Base-by-base conservation (phyloP, 2,888 invertebrate species). In the Brachynemurus nebulosus region DNA sequence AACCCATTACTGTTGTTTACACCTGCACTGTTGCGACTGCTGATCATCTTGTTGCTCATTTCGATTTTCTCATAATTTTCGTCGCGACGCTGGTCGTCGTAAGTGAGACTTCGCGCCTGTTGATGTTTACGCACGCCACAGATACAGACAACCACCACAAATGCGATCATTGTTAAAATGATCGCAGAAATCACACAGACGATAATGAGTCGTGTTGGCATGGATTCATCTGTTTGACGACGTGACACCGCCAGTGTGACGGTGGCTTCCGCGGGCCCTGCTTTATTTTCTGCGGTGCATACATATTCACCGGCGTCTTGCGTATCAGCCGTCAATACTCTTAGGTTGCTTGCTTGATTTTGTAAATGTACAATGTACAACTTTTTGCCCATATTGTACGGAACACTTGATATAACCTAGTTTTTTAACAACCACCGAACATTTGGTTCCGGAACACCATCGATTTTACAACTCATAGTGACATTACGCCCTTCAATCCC, bases 51-150 rank as follows among this genome's bases (percentile, higher is more conserved):
- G 53, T 76, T 72, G 60, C 75, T 78, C 69, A 81, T 74, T 59
- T 84, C 83, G 51, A 85, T 83, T 68, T 84, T 85, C 60, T 84
- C 84, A 58, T 84, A 84, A 62, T 76, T 81, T 55, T 82, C 81
- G 50, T 65, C 66, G 2, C 63, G 53, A 18, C 66, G 60, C 6
- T 61, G 50, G 25, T 61, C 55, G 48, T 70, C 64, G 9, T 66
- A 62, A 18, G 63, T 62, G 64, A 52, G 60, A 59, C 53, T 65
- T 60, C 16, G 74, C 59, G 75, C 68, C 59, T 76, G 72, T 53
- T 76, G 71, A 58, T 71, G 71, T 58, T 76, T 77, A 50, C 77
- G 71, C 45, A 70, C 56, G 16, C 70, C 67, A 51, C 70, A 70
- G 54, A 78, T 70, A 59, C 79, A 81, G 49, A 81, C 64, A 52